These are phyloP conservation scores for Eurois occulta DNA, from an alignment of 2,888 invertebrate species.

Conservation along the genomic window DNA sequence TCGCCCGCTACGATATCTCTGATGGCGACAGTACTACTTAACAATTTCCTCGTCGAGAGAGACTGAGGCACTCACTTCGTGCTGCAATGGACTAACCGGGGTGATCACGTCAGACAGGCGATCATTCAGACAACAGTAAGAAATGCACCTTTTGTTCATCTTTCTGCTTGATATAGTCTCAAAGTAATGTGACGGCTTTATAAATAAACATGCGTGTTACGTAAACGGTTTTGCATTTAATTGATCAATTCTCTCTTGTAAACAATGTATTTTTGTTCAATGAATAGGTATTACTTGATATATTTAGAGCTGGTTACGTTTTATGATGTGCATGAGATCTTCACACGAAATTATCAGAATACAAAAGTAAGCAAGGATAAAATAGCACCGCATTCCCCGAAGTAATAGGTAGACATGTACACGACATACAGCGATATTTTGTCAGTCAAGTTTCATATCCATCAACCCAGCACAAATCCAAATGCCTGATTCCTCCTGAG, in stretches of 20 bases:
- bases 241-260: conserved; percentile 21
- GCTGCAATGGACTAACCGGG: background rate
- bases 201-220: conserved; percentile 21
- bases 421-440: background rate
- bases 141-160: conserved; percentile 19
- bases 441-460: background rate
- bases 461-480: background rate
- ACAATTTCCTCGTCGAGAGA: background rate
- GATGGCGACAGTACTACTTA: no score
- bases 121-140: background rate
- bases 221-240: conserved; percentile 22
- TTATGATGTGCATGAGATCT: background rate
- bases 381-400: no score
- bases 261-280: conserved; percentile 1
- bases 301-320: background rate
- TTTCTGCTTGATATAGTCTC: background rate
- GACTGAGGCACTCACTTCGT: background rate
- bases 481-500: background rate
- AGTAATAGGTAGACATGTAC: no score
- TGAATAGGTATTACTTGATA: background rate
- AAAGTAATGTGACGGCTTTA: conserved; percentile 25
- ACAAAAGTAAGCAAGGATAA: background rate
- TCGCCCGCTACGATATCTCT: no score
- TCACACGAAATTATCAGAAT: no score
- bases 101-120: no score